Percentiles rank a stretch among this genome's conserved stretches.
Conservation (phyloP, 2,113 vertebrate species). For the Acinonyx jubatus region DNA sequence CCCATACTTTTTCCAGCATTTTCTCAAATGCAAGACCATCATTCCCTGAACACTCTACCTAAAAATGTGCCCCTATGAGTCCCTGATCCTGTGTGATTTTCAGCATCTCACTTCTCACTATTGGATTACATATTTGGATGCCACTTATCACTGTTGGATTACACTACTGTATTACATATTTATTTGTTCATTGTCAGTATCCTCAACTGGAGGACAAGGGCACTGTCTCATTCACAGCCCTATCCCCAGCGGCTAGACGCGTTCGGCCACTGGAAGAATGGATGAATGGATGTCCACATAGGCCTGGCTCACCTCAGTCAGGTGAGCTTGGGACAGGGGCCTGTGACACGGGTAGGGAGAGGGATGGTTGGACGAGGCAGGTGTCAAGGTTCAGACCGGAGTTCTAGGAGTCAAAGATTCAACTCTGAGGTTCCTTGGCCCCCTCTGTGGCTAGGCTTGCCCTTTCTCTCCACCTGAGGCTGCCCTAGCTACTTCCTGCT, state of each 20-base stretch:
- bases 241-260: neutral
- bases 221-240: neutral
- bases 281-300: neutral
- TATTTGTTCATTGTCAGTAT: neutral
- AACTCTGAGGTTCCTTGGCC: neutral
- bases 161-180: neutral
- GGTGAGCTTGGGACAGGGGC: neutral
- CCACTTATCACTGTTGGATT: neutral
- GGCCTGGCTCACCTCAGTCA: neutral
- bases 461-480: constrained; percentile 1
- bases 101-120: too few relatives aligned
- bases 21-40: neutral
- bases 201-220: neutral
- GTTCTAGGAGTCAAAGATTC: neutral
- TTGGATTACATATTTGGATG: neutral
- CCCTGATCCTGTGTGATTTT: neutral
- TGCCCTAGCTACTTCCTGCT: constrained; percentile 50
- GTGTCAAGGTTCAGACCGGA: neutral
- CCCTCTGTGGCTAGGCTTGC: neutral
- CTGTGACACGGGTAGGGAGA: neutral
- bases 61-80: neutral
- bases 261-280: neutral
- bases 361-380: neutral
- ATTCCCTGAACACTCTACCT: neutral
- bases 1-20: neutral